Evolutionary conservation across 1,140 invertebrate species (phyloP).

Genomic region (Kradibia gibbosae): DNA sequence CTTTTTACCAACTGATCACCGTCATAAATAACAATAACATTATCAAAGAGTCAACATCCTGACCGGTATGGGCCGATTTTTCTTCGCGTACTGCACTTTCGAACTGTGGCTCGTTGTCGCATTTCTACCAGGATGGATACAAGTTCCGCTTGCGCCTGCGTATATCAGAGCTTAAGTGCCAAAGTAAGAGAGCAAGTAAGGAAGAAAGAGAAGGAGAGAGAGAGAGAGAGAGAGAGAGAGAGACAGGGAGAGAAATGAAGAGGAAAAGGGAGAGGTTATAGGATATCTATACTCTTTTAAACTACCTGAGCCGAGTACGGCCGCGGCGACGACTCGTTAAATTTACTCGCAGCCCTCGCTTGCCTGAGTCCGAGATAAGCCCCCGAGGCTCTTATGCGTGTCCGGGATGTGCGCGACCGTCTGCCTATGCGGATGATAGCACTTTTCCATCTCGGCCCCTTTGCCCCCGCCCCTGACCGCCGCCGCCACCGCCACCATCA

Average conservation of each 20-base stretch:
- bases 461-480: too few relatives aligned
- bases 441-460: conserved; percentile 15
- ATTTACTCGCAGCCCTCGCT: conserved; percentile 35
- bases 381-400: conserved; percentile 35
- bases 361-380: conserved; percentile 32
- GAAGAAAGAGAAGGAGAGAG: background rate
- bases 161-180: background rate
- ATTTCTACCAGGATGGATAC: background rate
- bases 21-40: conserved; percentile 47
- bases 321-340: conserved; percentile 39
- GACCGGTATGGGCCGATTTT: conserved; percentile 1
- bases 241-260: background rate
- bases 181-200: background rate
- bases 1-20: conserved; percentile 35
- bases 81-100: conserved; percentile 14
- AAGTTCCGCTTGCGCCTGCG: background rate
- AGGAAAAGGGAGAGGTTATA: conserved; percentile 12
- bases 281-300: conserved; percentile 46
- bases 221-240: background rate
- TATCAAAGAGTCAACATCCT: conserved; percentile 41
- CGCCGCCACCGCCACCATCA: background rate
- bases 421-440: conserved; percentile 37
- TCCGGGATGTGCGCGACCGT: conserved; percentile 4
- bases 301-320: conserved; percentile 44
- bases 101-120: background rate